phyloP scores from a whole-genome alignment of 2,113 vertebrate species.

The Eonycteris spelaea region DNA sequence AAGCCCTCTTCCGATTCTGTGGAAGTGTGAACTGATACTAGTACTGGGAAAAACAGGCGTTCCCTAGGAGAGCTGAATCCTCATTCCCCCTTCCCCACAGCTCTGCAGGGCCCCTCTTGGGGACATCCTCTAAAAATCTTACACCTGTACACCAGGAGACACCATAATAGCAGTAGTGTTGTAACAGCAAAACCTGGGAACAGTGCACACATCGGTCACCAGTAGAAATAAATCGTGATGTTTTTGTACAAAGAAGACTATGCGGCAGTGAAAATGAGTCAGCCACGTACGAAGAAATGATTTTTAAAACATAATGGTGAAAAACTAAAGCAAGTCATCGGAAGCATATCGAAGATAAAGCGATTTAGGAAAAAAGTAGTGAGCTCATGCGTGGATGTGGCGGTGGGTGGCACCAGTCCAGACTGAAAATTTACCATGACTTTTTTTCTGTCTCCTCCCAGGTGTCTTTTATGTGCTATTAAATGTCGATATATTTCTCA shows the following conservation, averaged over 20 bases:
- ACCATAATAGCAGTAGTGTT: neutral
- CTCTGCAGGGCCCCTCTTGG: neutral
- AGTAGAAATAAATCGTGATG: fast-evolving
- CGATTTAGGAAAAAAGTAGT: neutral
- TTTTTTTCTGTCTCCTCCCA: neutral
- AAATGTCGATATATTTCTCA: neutral
- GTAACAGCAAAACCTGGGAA: neutral
- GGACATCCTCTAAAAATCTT: neutral
- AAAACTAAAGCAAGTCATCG: neutral
- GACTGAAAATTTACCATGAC: neutral
- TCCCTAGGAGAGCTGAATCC: neutral
- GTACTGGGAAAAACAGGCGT: neutral
- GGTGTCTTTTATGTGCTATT: neutral
- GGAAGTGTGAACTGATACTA: neutral
- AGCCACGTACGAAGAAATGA: neutral
- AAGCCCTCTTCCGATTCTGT: neutral
- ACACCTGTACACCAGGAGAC: neutral
- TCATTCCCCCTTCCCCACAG: fast-evolving
- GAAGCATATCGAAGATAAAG: neutral
- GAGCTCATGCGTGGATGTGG: neutral
- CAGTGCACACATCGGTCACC: neutral
- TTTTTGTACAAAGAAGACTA: neutral
- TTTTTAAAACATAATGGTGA: neutral
- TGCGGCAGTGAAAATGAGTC: neutral
- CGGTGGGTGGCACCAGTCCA: too few relatives aligned